A percentile compares a stretch with the other conserved stretches of the same genome.
Evolutionary conservation across 2,888 invertebrate genomes (phyloP).

Genomic region (Drosophila recens): DNA sequence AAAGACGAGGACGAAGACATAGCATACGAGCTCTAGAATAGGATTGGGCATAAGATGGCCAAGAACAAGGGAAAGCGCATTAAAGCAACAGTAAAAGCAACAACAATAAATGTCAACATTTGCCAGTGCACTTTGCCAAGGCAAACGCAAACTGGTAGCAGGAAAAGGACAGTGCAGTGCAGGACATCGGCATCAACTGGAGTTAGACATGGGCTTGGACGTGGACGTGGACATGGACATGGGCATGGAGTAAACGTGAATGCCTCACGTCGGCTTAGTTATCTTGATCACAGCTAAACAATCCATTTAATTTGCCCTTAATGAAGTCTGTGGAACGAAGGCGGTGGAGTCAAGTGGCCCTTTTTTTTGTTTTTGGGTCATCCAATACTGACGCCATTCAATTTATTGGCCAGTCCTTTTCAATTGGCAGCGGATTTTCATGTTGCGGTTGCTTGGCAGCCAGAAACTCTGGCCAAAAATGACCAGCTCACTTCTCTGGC

Average conservation of each 20-base stretch:
- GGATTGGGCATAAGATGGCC: conserved; percentile 29
- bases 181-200: conserved; percentile 22
- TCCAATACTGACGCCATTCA: conserved; percentile 46
- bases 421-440: conserved; percentile 61
- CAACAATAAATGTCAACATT: conserved; percentile 72
- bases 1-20: conserved; percentile 8
- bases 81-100: conserved; percentile 39
- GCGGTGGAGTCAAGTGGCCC: conserved; percentile 2
- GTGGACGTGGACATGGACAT: conserved; percentile 28
- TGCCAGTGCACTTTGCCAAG: conserved; percentile 73
- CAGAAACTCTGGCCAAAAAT: conserved; percentile 26
- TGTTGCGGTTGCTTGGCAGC: conserved; percentile 57
- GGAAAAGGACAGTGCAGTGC: conserved; percentile 3
- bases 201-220: conserved; percentile 18
- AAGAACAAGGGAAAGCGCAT: conserved; percentile 48
- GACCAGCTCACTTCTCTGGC: background rate
- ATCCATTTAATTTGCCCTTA: conserved; percentile 76
- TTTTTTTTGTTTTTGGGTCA: conserved; percentile 22
- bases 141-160: conserved; percentile 30
- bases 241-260: conserved; percentile 31
- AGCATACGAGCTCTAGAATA: conserved; percentile 5
- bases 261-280: conserved; percentile 63
- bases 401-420: conserved; percentile 50
- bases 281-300: conserved; percentile 71
- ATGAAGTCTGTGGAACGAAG: conserved; percentile 58